A percentile compares a stretch with the other conserved stretches of the same genome.
phyloP scores from a whole-genome alignment of 2,888 invertebrate species.

The Drosophila atripex region DNA sequence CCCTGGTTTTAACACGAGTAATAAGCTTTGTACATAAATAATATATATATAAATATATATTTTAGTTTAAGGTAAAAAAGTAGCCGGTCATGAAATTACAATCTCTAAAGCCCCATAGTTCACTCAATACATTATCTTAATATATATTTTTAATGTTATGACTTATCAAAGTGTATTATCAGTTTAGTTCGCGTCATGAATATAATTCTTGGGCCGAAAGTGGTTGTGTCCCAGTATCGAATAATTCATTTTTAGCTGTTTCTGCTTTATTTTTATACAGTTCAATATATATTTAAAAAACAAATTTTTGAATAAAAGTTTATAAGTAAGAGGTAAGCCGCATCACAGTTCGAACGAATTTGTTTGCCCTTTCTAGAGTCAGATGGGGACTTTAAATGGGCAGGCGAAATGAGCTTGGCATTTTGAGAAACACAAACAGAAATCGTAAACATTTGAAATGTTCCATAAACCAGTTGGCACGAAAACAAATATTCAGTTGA shows the following conservation, averaged over 20 bases:
- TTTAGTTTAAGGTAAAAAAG: not conserved
- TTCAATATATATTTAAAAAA: too few species aligned
- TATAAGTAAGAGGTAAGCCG: too few species aligned
- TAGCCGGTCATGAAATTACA: not conserved
- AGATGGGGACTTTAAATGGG: not conserved
- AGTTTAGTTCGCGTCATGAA: not conserved
- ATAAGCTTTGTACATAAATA: too few species aligned
- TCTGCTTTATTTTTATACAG: too few species aligned
- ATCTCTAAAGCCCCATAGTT: slow-evolving; percentile 1
- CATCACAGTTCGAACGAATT: too few species aligned
- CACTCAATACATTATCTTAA: not conserved
- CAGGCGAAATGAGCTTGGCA: not conserved
- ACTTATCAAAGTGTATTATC: not conserved
- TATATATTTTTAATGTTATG: not conserved
- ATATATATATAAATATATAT: too few species aligned
- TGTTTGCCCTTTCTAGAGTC: not conserved
- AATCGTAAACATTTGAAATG: not conserved
- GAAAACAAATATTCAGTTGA: not conserved
- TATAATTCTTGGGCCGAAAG: not conserved
- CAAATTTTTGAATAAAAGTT: too few species aligned
- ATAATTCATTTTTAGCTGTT: too few species aligned
- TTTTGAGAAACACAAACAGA: not conserved
- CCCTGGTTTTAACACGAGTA: too few species aligned
- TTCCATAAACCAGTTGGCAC: not conserved
- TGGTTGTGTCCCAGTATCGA: not conserved